phyloP scores from a whole-genome alignment of 2,888 invertebrate genomes.

The Oxyteleia sp. region DNA sequence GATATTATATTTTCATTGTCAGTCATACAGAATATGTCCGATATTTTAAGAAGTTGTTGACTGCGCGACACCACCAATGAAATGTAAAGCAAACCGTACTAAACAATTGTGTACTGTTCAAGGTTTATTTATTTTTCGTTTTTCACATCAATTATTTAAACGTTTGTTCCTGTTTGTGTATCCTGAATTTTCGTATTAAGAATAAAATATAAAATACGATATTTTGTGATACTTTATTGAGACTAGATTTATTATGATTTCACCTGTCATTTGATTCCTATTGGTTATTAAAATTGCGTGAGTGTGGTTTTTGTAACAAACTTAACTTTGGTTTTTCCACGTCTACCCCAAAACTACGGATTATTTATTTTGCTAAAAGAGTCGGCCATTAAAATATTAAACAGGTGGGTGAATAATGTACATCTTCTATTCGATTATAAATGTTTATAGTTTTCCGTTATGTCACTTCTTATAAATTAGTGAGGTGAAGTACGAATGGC shows the following conservation, averaged over 20 bases:
- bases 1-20: conserved; percentile 27
- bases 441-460: too few species aligned
- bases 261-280: conserved; percentile 1
- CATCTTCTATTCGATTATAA: too few species aligned
- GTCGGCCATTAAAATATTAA: too few species aligned
- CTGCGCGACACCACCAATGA: conserved; percentile 1
- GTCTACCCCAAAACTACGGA: too few species aligned
- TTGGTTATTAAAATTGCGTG: conserved; percentile 10
- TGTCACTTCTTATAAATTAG: too few species aligned
- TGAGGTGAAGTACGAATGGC: too few species aligned
- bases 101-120: conserved; percentile 32
- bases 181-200: conserved; percentile 69
- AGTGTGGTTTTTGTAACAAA: neutral
- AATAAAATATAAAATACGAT: conserved; percentile 69
- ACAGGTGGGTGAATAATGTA: too few species aligned
- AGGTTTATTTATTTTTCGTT: conserved; percentile 43
- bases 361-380: too few species aligned
- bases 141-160: conserved; percentile 38
- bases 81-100: conserved; percentile 40
- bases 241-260: conserved; percentile 43
- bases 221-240: conserved; percentile 66
- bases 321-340: too few species aligned
- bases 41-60: neutral
- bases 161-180: conserved; percentile 68
- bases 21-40: neutral